These are phyloP conservation scores for Enteromius argenteus DNA, from an alignment of 2,797 vertebrate species.

Conservation along the genomic window DNA sequence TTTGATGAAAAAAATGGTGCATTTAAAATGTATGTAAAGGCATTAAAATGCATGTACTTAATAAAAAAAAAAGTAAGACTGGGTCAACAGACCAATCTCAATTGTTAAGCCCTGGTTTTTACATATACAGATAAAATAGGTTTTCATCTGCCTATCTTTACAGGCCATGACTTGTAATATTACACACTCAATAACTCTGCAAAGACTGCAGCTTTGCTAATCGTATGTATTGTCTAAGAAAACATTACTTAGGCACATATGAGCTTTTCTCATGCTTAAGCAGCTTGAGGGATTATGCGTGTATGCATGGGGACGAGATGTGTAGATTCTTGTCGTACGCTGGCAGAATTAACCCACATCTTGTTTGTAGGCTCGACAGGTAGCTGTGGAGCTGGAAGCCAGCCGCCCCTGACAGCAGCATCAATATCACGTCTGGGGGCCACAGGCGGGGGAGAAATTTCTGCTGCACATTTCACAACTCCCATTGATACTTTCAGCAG, in stretches of 20 bases:
- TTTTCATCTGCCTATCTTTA: neutral
- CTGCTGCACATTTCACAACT: conserved; percentile 63
- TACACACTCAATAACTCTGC: neutral
- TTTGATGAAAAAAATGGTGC: neutral
- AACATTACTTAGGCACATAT: conserved; percentile 34
- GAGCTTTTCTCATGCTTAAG: conserved; percentile 44
- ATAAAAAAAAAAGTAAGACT: neutral
- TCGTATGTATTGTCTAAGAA: conserved; percentile 40
- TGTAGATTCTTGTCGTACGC: conserved; percentile 38
- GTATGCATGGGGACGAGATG: conserved; percentile 54
- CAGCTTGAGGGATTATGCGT: conserved; percentile 55
- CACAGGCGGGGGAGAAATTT: conserved; percentile 54
- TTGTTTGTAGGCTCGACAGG: conserved; percentile 64
- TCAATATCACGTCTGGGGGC: conserved; percentile 64
- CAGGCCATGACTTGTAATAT: conserved; percentile 8
- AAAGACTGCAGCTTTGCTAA: conserved; percentile 11
- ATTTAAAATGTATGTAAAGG: neutral
- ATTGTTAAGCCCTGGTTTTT: neutral
- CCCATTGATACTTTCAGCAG: conserved; percentile 60
- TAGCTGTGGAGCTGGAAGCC: conserved; percentile 56
- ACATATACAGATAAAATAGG: neutral
- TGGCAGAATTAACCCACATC: conserved; percentile 50
- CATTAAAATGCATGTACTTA: neutral
- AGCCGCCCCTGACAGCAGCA: conserved; percentile 62
- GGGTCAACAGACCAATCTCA: neutral